A percentile compares a stretch with the other conserved stretches of the same genome.
Conservation (phyloP, 2,797 vertebrate species). For the Oreochromis grahami region DNA sequence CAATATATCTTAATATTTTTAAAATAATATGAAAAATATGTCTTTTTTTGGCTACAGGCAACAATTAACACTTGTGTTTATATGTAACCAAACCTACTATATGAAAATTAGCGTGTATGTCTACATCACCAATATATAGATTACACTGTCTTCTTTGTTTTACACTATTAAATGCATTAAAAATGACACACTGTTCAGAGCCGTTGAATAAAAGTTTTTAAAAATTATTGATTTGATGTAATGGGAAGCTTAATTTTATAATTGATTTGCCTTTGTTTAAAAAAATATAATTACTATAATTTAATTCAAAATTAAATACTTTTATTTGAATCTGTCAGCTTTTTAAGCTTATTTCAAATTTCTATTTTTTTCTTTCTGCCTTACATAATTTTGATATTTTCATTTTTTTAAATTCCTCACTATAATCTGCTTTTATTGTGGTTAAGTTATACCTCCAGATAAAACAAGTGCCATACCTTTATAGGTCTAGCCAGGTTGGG, state of each 20-base stretch:
- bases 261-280: not conserved
- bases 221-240: not conserved
- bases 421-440: not conserved
- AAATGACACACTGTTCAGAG: rapidly evolving
- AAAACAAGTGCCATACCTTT: conserved; percentile 78
- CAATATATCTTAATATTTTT: not conserved
- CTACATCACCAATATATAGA: not conserved
- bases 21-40: too few relatives aligned
- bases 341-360: not conserved
- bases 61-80: not conserved
- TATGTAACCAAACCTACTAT: not conserved
- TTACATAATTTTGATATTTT: not conserved
- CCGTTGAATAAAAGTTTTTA: rapidly evolving
- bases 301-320: not conserved
- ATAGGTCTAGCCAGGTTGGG: conserved; percentile 90
- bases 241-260: not conserved
- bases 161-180: not conserved
- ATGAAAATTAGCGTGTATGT: rapidly evolving
- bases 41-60: rapidly evolving
- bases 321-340: not conserved
- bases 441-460: not conserved
- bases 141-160: not conserved
- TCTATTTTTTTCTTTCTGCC: not conserved
- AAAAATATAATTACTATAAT: not conserved
- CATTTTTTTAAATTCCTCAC: rapidly evolving